These are phyloP conservation scores for Pituophis catenifer DNA, from an alignment of 2,113 vertebrate species.

Conservation along the genomic window DNA sequence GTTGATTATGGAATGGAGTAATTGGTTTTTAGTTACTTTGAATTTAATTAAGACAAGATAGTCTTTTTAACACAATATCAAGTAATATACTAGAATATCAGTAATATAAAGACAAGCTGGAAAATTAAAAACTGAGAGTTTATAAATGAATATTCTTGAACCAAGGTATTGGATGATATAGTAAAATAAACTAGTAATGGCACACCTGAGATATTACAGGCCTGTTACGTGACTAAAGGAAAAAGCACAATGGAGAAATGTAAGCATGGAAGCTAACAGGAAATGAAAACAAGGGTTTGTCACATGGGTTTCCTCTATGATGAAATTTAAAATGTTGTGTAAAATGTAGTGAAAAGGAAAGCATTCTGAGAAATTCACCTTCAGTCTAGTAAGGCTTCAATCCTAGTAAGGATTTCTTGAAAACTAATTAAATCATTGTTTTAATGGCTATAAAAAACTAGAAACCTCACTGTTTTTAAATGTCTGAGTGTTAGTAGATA, in stretches of 20 bases:
- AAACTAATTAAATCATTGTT: background rate
- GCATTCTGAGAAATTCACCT: background rate
- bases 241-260: background rate
- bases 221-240: background rate
- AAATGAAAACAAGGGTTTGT: background rate
- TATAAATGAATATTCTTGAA: background rate
- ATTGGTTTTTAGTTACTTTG: background rate
- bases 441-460: background rate
- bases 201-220: background rate
- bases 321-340: background rate
- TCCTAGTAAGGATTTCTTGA: background rate
- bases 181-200: background rate
- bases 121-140: background rate
- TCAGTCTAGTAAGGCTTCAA: background rate
- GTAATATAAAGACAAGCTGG: background rate
- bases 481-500: background rate
- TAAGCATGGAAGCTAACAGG: background rate
- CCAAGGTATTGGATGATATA: background rate
- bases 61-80: background rate
- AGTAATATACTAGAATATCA: background rate
- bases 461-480: background rate
- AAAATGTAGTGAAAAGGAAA: background rate
- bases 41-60: background rate
- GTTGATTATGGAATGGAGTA: background rate
- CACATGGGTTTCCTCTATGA: background rate